Evolutionary conservation across 2,888 invertebrate genomes (phyloP), one percentile per base, ranked within the genome.

Genomic region (Busseola fusca): DNA sequence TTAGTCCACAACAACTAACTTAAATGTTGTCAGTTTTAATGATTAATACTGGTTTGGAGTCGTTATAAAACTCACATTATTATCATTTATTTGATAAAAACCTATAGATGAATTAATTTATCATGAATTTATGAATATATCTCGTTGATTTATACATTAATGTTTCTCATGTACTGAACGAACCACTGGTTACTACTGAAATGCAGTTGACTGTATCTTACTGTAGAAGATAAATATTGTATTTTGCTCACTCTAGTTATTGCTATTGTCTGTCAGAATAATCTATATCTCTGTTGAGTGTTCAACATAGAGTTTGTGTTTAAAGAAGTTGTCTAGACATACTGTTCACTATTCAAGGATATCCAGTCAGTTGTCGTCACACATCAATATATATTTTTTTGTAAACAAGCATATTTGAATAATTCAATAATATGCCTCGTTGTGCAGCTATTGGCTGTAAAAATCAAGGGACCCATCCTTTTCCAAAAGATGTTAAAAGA

Each of bases 401-500:
- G 45, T 30, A 48, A 34, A 50, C 30, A 63, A n/a, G 30, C 18
- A 0, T 10, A 16, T 30, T n/a, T 34, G 27, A n/a, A 16, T 27
- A 56, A 16, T 16, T 16, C 16, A 45, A n/a, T 37, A 65, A 34
- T 45, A 70, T 72, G 72, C 3, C 54, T 7, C 27, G 63, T 71
- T 72, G 72, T 1, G 37, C 45, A 56, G 72, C 9, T n/a, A 12
- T 37, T 45, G 63, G 70, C n/a, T 72, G 72, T 56, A 63, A 21
- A n/a, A 72, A 72, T 58, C 34, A 7, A n/a, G 72, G 48, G 34
- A 34, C 21, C 30, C 64, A 72, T 42, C 5, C 7, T n/a, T 72
- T 72, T 72, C 72, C 72, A 50, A 72, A 63, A 48, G 45, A 71
- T 56, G 45, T 37, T 40, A 27, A 37, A 45, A 70, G 63, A 71